A percentile compares a stretch with the other conserved stretches of the same genome.
phyloP scores from a whole-genome alignment of 2,797 vertebrate genomes.

The Mus caroli region DNA sequence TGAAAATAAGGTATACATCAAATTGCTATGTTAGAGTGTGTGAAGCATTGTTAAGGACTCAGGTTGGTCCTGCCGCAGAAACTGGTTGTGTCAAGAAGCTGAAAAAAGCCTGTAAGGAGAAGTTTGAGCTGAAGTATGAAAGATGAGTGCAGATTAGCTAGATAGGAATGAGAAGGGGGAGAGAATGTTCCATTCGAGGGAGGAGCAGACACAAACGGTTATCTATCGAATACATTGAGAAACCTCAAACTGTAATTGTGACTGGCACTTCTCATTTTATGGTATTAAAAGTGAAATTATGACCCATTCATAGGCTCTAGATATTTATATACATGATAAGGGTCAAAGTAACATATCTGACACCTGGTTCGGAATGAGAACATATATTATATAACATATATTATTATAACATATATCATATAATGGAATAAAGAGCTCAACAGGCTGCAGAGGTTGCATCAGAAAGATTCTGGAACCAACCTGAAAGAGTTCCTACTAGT shows the following conservation, averaged over 20 bases:
- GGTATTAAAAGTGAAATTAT: constrained; percentile 20
- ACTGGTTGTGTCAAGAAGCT: not conserved
- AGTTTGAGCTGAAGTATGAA: not conserved
- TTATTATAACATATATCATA: no score
- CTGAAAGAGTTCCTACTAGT: not conserved
- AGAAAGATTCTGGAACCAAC: not conserved
- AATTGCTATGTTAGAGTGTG: not conserved
- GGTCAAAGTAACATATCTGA: not conserved
- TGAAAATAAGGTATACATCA: not conserved
- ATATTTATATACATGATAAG: not conserved
- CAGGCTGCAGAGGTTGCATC: not conserved
- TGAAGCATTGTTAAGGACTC: not conserved
- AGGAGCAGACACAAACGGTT: not conserved
- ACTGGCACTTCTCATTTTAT: not conserved
- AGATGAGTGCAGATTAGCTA: not conserved
- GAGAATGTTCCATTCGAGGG: not conserved
- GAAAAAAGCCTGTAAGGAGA: not conserved
- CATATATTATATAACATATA: not conserved
- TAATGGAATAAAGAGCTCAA: not conserved
- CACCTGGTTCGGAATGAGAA: not conserved
- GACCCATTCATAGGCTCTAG: not conserved
- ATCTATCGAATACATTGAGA: not conserved
- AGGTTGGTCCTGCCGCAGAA: not conserved
- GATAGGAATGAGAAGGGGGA: not conserved
- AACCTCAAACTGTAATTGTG: not conserved